Evolutionary conservation across 2,797 vertebrate species (phyloP).

Genomic region (Scomberomorus guttatus): DNA sequence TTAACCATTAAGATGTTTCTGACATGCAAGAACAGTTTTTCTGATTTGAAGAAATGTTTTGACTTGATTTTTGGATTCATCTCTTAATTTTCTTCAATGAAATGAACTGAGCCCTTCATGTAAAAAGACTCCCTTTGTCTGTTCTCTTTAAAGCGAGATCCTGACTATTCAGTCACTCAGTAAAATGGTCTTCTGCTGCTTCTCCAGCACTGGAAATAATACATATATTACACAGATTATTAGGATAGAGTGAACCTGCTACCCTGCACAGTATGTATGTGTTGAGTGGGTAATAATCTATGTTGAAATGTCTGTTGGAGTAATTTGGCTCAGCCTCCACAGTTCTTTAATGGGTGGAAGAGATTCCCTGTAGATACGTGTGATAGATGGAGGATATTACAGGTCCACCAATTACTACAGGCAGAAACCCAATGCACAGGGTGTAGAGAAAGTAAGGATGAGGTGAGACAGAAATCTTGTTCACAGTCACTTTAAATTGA

Average conservation of each 20-base stretch:
- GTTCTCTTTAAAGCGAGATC: too few species aligned
- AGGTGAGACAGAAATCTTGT: not conserved
- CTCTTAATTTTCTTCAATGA: not conserved
- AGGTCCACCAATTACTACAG: slow-evolving; percentile 20
- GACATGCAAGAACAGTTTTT: too few species aligned
- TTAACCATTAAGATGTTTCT: too few species aligned
- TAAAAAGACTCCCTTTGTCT: not conserved
- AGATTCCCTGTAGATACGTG: slow-evolving; percentile 22
- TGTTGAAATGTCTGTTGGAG: slow-evolving; percentile 11
- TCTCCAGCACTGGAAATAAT: not conserved
- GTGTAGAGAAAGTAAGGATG: not conserved
- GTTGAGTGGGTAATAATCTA: slow-evolving; percentile 14
- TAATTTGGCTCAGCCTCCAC: slow-evolving; percentile 31
- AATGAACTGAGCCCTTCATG: not conserved
- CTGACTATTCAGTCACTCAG: not conserved
- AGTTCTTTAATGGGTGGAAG: slow-evolving; percentile 7
- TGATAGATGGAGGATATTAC: slow-evolving; percentile 55
- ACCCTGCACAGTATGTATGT: not conserved
- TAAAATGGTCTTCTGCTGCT: not conserved
- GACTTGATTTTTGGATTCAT: too few species aligned
- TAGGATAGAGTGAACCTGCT: not conserved
- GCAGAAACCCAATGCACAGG: slow-evolving; percentile 10
- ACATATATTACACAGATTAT: not conserved
- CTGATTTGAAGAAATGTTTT: too few species aligned
- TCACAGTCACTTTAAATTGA: slow-evolving; percentile 13